Evolutionary conservation across 2,113 vertebrate genomes (phyloP), one percentile per base, ranked within the genome.

Genomic region (Phoxinus phoxinus): DNA sequence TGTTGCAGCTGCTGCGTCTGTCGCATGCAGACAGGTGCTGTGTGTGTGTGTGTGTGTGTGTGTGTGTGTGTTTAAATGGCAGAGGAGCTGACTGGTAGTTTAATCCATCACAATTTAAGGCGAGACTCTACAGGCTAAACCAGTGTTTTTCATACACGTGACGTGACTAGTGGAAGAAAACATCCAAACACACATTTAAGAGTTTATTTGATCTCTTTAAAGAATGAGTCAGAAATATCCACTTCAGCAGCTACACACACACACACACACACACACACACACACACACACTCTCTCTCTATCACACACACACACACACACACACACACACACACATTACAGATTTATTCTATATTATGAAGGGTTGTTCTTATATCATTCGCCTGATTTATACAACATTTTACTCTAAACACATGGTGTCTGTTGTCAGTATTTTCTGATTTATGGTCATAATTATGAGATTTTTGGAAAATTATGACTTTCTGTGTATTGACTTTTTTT

Each of bases 21-120:
- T 92, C 86, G 88, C 82, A 86, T 76, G 87, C 84, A 63, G 89
- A 94, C 95, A 94, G 94, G 92, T 94, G 94, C 81, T 67, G 1
- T n/a, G 11, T 65, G 83, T 86, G 25, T 80, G 58, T 17, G 84
- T 86, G 88, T 76, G 58, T 59, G 59, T 77, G 72, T 85, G 58
- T 87, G 48, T 61, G 72, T 82, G 58, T 87, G 41, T 53, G 76
- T 86, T 67, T 51, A 82, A 85, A 83, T 86, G 56, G 74, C 88
- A 78, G n/a, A 41, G 71, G 30, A 25, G 71, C 15, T 37, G 67
- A 69, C 67, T 72, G 75, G n/a, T 63, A 86, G 73, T 69, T 44
- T 63, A 83, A 77, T 77, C 44, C 61, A 4, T 46, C 30, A 5
- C 44, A 58, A 5, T 25, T 72, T 6, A 44, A 44, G 12, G 2